Evolutionary conservation across 1,140 invertebrate species (phyloP).

Genomic region (Cyclargus thomasi): DNA sequence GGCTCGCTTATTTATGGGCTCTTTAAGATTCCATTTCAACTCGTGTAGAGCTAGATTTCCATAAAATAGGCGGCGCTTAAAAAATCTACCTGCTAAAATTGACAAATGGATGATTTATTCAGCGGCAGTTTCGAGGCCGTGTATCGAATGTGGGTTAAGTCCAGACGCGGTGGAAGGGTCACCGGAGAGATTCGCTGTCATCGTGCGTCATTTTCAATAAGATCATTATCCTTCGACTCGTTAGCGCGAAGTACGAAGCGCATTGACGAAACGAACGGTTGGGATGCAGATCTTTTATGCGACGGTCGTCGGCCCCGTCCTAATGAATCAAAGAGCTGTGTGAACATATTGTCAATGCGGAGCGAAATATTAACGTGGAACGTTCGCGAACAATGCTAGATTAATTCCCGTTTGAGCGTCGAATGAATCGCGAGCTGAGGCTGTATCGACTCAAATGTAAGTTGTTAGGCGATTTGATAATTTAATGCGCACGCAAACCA

Average conservation of each 20-base stretch:
- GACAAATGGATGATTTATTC: slow-evolving; percentile 68
- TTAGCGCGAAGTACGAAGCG: slow-evolving; percentile 62
- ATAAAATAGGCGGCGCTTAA: slow-evolving; percentile 64
- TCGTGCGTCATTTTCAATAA: slow-evolving; percentile 40
- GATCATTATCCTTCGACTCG: slow-evolving; percentile 64
- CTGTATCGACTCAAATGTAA: slow-evolving; percentile 13
- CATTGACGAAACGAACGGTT: slow-evolving; percentile 56
- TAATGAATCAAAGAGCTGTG: slow-evolving; percentile 69
- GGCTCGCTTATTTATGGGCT: slow-evolving; percentile 65
- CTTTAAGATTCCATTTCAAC: slow-evolving; percentile 66
- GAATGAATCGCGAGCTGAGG: slow-evolving; percentile 48
- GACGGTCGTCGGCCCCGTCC: slow-evolving; percentile 56
- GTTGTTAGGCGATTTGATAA: slow-evolving; percentile 7
- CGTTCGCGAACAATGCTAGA: slow-evolving; percentile 55
- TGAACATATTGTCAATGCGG: slow-evolving; percentile 63
- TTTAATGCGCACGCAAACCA: background rate
- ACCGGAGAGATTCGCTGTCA: slow-evolving; percentile 32
- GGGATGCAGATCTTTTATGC: slow-evolving; percentile 62
- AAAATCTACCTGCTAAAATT: slow-evolving; percentile 67
- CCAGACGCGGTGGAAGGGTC: slow-evolving; percentile 21
- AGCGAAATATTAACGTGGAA: slow-evolving; percentile 61
- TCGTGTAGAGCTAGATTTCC: slow-evolving; percentile 69
- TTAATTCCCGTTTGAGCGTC: slow-evolving; percentile 68
- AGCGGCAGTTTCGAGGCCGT: background rate
- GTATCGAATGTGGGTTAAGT: slow-evolving; percentile 46